Percentiles rank a stretch among this genome's conserved stretches.
Evolutionary conservation across 92 coral and sea anemone genomes (phyloP).

Genomic region (Heteractis magnifica): DNA sequence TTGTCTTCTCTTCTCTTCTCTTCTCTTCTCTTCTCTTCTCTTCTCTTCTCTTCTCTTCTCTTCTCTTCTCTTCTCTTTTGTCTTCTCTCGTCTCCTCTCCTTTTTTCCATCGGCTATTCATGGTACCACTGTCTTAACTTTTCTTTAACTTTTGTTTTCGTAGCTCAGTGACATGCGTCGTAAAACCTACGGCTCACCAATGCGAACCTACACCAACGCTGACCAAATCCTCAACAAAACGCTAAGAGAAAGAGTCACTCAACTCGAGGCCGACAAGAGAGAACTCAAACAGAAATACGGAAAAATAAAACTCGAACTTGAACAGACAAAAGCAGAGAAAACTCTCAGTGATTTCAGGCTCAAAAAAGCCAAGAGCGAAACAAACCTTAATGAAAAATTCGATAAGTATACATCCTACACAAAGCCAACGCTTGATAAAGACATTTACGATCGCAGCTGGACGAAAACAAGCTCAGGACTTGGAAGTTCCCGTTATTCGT

Average conservation of each 20-base stretch:
- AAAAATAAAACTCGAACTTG: slow-evolving; percentile 41
- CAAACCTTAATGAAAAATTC: slow-evolving; percentile 57
- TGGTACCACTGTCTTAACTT: not conserved
- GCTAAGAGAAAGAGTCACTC: slow-evolving; percentile 44
- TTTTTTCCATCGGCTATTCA: not conserved
- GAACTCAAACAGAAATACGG: slow-evolving; percentile 49
- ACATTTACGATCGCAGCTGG: not conserved
- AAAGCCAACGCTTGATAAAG: slow-evolving; percentile 20
- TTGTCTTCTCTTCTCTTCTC: not conserved
- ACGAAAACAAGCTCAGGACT: slow-evolving; percentile 36
- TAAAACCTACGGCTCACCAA: slow-evolving; percentile 35
- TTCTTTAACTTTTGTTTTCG: not conserved
- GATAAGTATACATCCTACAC: slow-evolving; percentile 24
- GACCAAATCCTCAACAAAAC: slow-evolving; percentile 37
- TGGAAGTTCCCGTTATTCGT: slow-evolving; percentile 46
- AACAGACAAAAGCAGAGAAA: slow-evolving; percentile 42
- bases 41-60: not conserved
- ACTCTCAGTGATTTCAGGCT: slow-evolving; percentile 29
- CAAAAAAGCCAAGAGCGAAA: slow-evolving; percentile 66
- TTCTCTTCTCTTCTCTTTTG: not conserved
- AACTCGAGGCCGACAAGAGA: slow-evolving; percentile 53
- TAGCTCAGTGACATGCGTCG: slow-evolving; percentile 48
- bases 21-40: not conserved
- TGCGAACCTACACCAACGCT: slow-evolving; percentile 10
- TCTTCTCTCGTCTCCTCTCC: not conserved